These are phyloP conservation scores for Pangasius djambal DNA, from an alignment of 2,797 vertebrate species.

Conservation along the genomic window DNA sequence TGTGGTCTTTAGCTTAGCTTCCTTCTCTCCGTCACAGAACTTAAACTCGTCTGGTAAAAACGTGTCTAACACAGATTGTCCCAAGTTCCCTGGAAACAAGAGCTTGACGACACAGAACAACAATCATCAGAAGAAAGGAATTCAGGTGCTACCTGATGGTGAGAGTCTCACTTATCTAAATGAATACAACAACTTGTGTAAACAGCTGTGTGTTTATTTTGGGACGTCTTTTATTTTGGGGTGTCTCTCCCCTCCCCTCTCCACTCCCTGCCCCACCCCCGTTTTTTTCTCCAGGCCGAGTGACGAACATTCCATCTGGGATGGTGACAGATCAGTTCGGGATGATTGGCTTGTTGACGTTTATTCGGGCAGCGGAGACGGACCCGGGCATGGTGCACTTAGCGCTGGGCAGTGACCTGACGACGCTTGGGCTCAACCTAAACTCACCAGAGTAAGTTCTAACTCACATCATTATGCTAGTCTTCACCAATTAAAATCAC, in stretches of 20 bases:
- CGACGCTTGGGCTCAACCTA: slow-evolving; percentile 99
- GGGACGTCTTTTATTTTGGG: background rate
- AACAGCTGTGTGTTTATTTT: background rate
- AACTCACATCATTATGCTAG: background rate
- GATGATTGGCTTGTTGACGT: slow-evolving; percentile 98
- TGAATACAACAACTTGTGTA: background rate
- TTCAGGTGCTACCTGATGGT: slow-evolving; percentile 99
- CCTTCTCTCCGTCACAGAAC: slow-evolving; percentile 75
- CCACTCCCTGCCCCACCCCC: too few relatives aligned
- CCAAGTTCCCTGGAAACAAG: slow-evolving; percentile 99
- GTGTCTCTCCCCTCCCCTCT: background rate
- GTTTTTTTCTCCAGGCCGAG: slow-evolving; percentile 80
- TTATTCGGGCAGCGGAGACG: slow-evolving; percentile 98
- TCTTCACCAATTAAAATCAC: background rate
- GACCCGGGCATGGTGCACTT: slow-evolving; percentile 99
- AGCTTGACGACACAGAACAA: slow-evolving; percentile 93
- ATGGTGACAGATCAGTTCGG: slow-evolving; percentile 99
- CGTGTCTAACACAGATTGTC: slow-evolving; percentile 92
- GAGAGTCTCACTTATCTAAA: slow-evolving; percentile 58
- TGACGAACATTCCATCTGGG: slow-evolving; percentile 99
- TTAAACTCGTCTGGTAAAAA: slow-evolving; percentile 96
- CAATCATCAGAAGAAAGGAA: slow-evolving; percentile 99
- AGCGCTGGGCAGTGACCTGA: slow-evolving; percentile 98
- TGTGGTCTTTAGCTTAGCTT: background rate
- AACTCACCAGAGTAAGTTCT: slow-evolving; percentile 97